phyloP scores from a whole-genome alignment of 2,888 invertebrate species.

The Spisula solida region DNA sequence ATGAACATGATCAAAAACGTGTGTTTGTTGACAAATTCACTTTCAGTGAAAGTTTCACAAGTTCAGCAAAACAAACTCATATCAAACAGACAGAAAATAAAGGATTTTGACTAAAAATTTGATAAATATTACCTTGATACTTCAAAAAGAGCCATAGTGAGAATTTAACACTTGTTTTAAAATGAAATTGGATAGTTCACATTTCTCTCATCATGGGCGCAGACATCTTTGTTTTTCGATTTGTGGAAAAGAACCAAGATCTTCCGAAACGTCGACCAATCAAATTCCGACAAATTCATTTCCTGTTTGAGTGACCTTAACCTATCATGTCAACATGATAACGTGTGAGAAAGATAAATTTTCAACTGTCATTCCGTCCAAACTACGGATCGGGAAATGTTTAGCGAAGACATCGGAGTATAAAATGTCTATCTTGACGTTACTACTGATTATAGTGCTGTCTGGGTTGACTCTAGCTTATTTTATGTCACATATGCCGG shows the following conservation, averaged over 20 bases:
- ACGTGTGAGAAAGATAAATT: constrained; percentile 51
- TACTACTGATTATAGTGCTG: constrained; percentile 64
- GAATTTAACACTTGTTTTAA: not conserved
- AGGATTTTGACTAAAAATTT: not conserved
- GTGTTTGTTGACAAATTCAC: not conserved
- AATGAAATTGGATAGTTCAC: constrained; percentile 27
- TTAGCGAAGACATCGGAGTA: constrained; percentile 49
- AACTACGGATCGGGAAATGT: constrained; percentile 51
- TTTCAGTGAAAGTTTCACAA: not conserved
- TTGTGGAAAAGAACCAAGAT: not conserved
- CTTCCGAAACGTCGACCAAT: constrained; percentile 64
- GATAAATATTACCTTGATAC: constrained; percentile 62
- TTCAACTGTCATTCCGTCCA: constrained; percentile 59
- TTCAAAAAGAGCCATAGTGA: constrained; percentile 69
- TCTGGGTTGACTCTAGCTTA: constrained; percentile 72
- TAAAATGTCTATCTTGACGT: constrained; percentile 65
- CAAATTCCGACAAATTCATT: constrained; percentile 69
- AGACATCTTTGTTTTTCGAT: constrained; percentile 66
- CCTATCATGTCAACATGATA: constrained; percentile 62
- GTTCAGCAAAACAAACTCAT: too few species aligned
- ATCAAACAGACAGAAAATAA: not conserved
- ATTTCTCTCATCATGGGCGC: constrained; percentile 64
- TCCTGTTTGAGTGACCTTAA: constrained; percentile 69
- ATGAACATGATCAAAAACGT: too few species aligned
- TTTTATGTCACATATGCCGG: constrained; percentile 63